A percentile compares a stretch with the other conserved stretches of the same genome.
Conservation (phyloP, 2,113 vertebrate genomes). For the Bos javanicus region DNA sequence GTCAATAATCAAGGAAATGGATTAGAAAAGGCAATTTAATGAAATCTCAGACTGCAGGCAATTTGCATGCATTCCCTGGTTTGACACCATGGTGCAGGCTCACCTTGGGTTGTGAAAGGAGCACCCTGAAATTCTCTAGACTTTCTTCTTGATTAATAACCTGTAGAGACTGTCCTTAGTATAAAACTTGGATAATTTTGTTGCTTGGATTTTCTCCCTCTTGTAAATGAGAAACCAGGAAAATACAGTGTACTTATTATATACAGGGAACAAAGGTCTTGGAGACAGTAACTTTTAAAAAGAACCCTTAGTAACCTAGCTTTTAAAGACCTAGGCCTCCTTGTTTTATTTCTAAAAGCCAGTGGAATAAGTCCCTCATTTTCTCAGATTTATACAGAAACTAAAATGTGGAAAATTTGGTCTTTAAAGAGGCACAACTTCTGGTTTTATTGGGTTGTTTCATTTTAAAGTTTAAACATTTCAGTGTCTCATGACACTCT, state of each 20-base stretch:
- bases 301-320: background rate
- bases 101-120: background rate
- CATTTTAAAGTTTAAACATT: slow-evolving; percentile 46
- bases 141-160: background rate
- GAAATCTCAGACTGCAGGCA: background rate
- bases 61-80: background rate
- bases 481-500: slow-evolving; percentile 27
- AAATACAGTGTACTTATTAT: slow-evolving; percentile 20
- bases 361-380: slow-evolving; percentile 29
- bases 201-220: slow-evolving; percentile 36
- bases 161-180: background rate
- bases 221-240: slow-evolving; percentile 44
- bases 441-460: slow-evolving; percentile 36
- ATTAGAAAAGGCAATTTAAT: background rate
- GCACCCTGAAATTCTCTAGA: background rate
- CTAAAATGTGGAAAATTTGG: slow-evolving; percentile 49
- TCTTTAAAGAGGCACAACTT: slow-evolving; percentile 1
- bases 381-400: slow-evolving; percentile 36
- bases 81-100: background rate
- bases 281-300: slow-evolving; percentile 28
- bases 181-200: background rate
- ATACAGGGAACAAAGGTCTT: slow-evolving; percentile 21
- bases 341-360: slow-evolving; percentile 24
- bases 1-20: slow-evolving; percentile 7
- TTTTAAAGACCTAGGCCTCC: background rate